Evolutionary conservation across 2,797 vertebrate species (phyloP).

Genomic region (Psittacula derbiana): DNA sequence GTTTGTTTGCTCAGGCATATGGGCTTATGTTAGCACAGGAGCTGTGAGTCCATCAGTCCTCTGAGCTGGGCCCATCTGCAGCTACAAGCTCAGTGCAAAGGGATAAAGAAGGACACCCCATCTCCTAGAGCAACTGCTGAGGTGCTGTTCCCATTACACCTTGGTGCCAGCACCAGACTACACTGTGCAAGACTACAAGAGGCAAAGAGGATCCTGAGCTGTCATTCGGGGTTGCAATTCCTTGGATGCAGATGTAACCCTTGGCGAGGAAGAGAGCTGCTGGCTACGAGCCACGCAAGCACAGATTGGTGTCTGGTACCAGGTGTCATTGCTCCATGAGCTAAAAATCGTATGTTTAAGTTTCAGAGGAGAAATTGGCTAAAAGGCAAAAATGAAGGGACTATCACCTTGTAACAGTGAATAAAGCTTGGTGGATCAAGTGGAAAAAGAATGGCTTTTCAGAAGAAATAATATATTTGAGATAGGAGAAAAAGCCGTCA

Average conservation of each 20-base stretch:
- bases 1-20: background rate
- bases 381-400: background rate
- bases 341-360: background rate
- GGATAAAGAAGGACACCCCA: background rate
- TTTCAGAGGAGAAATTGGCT: background rate
- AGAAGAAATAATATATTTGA: background rate
- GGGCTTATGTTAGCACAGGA: background rate
- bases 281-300: background rate
- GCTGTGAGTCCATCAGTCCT: background rate
- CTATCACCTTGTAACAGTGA: background rate
- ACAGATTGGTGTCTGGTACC: slow-evolving; percentile 6
- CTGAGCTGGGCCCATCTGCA: background rate
- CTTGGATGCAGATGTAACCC: background rate
- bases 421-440: background rate
- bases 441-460: background rate
- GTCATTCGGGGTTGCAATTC: background rate
- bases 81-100: background rate
- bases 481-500: background rate
- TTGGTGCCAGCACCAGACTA: background rate
- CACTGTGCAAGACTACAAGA: background rate
- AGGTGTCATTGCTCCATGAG: background rate
- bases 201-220: background rate
- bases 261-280: background rate
- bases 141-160: background rate
- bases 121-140: background rate